Conservation (phyloP, 2,797 vertebrate species). For the Melopsittacus undulatus region DNA sequence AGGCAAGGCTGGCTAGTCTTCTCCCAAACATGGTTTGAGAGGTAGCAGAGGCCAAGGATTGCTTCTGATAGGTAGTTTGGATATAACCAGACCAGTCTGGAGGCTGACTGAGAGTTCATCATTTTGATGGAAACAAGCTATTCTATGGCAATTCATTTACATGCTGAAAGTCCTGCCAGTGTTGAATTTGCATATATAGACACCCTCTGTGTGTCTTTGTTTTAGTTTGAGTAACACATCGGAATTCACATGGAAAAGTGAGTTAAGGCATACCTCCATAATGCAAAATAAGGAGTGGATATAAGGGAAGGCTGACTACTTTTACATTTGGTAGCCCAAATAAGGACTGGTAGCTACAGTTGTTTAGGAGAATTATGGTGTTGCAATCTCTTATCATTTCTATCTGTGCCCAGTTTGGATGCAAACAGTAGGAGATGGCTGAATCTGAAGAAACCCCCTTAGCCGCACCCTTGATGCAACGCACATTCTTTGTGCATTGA, state of each 20-base stretch:
- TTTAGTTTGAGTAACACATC: neutral
- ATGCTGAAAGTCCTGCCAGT: neutral
- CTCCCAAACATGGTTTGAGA: neutral
- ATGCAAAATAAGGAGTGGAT: neutral
- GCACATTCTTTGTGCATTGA: neutral
- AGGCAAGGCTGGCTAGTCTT: neutral
- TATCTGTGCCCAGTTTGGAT: neutral
- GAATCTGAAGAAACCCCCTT: neutral
- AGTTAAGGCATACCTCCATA: neutral
- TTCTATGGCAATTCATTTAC: neutral
- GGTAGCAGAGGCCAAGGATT: neutral
- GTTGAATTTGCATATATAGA: neutral
- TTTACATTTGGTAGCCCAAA: neutral
- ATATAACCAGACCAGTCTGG: neutral
- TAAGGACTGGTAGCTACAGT: neutral
- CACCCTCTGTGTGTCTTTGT: neutral
- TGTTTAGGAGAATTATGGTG: neutral
- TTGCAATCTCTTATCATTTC: neutral
- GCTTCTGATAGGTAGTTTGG: neutral
- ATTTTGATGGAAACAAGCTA: neutral
- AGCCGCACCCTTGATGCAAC: conserved; percentile 7
- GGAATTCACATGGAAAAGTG: neutral
- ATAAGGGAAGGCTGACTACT: neutral
- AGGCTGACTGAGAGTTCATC: neutral
- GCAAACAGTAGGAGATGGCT: neutral